phyloP scores from a whole-genome alignment of 2,797 vertebrate genomes.

The Tapera naevia region DNA sequence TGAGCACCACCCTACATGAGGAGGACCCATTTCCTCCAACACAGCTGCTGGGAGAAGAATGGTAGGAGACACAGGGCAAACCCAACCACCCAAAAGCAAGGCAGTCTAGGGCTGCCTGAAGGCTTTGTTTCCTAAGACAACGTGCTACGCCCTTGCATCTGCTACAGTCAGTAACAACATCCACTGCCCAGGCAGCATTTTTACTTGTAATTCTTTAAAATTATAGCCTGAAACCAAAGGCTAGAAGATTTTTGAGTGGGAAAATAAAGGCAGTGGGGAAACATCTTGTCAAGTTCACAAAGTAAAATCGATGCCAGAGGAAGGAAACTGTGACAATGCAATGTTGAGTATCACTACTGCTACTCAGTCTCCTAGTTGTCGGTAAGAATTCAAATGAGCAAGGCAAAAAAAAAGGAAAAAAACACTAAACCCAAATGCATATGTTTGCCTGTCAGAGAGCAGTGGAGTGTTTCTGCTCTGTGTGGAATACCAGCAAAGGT shows the following conservation, averaged over 20 bases:
- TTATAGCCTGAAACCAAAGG: background rate
- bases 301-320: background rate
- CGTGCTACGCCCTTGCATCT: fast-evolving
- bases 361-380: background rate
- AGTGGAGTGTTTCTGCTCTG: constrained; percentile 10
- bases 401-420: background rate
- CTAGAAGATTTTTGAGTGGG: background rate
- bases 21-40: background rate
- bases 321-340: background rate
- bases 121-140: background rate
- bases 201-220: background rate
- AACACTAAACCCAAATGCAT: background rate
- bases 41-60: fast-evolving
- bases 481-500: constrained; percentile 60
- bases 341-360: background rate
- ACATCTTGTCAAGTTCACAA: background rate
- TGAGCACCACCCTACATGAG: background rate
- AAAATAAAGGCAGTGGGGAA: background rate
- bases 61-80: background rate
- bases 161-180: background rate
- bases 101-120: background rate
- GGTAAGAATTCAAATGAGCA: constrained; percentile 48
- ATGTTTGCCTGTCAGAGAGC: constrained; percentile 43
- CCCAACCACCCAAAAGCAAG: background rate
- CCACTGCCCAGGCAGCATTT: fast-evolving